A percentile compares a stretch with the other conserved stretches of the same genome.
Evolutionary conservation across 2,797 vertebrate genomes (phyloP).

Genomic region (Pipistrellus nathusii): DNA sequence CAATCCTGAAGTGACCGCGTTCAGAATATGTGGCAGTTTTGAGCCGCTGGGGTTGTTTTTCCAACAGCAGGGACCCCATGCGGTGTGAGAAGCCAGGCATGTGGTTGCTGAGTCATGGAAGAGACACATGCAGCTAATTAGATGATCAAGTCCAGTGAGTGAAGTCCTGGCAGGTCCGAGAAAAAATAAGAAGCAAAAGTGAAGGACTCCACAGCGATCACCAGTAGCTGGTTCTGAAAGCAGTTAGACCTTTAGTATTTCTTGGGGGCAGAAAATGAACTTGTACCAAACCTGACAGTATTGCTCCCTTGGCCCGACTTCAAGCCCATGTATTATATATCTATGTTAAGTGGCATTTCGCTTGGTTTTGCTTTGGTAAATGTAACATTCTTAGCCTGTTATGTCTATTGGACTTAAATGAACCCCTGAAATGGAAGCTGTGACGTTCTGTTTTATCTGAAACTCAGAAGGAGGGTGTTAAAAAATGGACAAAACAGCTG

Average conservation of each 20-base stretch:
- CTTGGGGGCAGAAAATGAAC: neutral
- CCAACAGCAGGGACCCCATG: neutral
- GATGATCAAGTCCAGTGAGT: conserved; percentile 8
- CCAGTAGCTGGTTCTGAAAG: conserved; percentile 55
- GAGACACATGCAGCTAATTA: conserved; percentile 53
- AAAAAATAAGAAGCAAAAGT: conserved; percentile 25
- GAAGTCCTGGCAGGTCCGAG: neutral
- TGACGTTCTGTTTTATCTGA: conserved; percentile 31
- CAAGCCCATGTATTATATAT: neutral
- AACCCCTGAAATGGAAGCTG: neutral
- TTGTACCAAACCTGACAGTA: neutral
- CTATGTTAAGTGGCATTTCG: neutral
- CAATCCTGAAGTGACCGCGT: neutral
- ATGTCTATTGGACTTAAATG: neutral
- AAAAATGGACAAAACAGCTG: neutral
- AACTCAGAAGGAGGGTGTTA: neutral
- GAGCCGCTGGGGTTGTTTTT: conserved; percentile 35
- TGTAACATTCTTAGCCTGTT: neutral
- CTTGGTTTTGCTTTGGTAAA: conserved; percentile 30
- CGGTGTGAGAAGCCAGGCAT: conserved; percentile 4
- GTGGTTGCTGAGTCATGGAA: neutral
- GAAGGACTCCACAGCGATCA: neutral
- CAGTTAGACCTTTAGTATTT: conserved; percentile 4
- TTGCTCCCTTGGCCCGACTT: neutral
- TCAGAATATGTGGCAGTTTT: neutral